Percentiles rank a stretch among this genome's conserved stretches.
Conservation (phyloP, 2,888 invertebrate species). For the Stegophylla sp. region DNA sequence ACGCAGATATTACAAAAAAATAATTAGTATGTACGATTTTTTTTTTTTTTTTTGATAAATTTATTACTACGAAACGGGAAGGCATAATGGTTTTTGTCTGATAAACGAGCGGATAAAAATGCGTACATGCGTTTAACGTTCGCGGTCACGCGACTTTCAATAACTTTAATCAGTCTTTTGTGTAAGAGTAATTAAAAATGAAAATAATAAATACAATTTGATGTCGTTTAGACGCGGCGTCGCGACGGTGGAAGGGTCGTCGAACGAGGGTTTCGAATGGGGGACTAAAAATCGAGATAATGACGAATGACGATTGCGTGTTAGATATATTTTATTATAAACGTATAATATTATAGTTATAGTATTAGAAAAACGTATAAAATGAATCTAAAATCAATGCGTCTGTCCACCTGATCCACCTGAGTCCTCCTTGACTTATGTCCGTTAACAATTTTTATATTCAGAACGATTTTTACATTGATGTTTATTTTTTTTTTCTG, state of each 20-base stretch:
- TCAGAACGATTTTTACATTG: too few relatives aligned
- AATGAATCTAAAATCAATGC: background rate
- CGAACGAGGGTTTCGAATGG: background rate
- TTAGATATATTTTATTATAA: too few relatives aligned
- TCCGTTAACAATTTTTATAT: too few relatives aligned
- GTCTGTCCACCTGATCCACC: background rate
- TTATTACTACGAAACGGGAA: slow-evolving; percentile 5
- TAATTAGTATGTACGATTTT: slow-evolving; percentile 12
- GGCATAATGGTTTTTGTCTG: slow-evolving; percentile 19
- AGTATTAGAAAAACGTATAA: too few relatives aligned
- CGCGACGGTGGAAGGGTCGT: too few relatives aligned
- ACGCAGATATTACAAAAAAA: background rate
- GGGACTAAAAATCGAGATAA: slow-evolving; percentile 19
- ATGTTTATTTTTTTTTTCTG: too few relatives aligned
- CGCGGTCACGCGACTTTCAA: slow-evolving; percentile 47
- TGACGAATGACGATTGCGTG: background rate
- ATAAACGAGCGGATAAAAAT: slow-evolving; percentile 44
- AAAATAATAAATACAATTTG: slow-evolving; percentile 25
- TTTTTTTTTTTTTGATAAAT: too few relatives aligned
- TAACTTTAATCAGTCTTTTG: background rate
- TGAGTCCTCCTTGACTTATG: too few relatives aligned
- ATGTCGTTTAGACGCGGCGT: slow-evolving; percentile 14
- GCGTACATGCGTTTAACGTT: background rate
- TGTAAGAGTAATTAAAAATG: slow-evolving; percentile 41
- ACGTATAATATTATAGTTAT: too few relatives aligned